Conservation (phyloP, 2,888 invertebrate genomes). For the Caenorhabditis drosophilae region DNA sequence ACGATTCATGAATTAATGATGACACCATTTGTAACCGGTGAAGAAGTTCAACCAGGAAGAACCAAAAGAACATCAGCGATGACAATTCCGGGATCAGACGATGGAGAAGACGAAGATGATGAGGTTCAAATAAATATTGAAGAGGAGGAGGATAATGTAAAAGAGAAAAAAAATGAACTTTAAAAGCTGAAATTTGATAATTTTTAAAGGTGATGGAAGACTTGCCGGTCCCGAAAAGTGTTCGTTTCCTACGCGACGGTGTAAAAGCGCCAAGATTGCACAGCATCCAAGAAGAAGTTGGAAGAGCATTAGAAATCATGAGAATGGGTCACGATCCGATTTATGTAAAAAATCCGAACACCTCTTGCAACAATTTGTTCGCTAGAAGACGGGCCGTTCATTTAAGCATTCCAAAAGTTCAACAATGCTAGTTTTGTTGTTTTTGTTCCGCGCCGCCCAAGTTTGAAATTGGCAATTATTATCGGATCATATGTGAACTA, state of each 20-base stretch:
- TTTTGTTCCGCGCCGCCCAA: too few relatives aligned
- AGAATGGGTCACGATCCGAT: conserved; percentile 59
- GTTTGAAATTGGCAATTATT: too few relatives aligned
- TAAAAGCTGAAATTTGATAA: too few relatives aligned
- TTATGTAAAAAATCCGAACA: conserved; percentile 49
- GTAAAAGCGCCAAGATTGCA: conserved; percentile 63
- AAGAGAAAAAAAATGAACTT: too few relatives aligned
- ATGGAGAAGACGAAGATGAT: conserved; percentile 23
- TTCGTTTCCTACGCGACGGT: conserved; percentile 58
- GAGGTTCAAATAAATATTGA: conserved; percentile 17
- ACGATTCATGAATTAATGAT: conserved; percentile 64
- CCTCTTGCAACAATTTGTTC: conserved; percentile 45
- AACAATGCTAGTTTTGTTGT: conserved; percentile 18
- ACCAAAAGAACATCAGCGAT: conserved; percentile 12
- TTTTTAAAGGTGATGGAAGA: conserved; percentile 36
- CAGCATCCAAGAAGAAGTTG: conserved; percentile 66
- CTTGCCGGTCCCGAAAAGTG: conserved; percentile 49
- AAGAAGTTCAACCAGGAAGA: conserved; percentile 7
- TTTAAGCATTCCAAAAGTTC: conserved; percentile 47
- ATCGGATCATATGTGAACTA: too few relatives aligned
- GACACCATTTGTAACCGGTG: conserved; percentile 53
- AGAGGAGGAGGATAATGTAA: conserved; percentile 28
- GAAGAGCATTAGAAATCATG: conserved; percentile 65
- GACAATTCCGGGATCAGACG: conserved; percentile 35
- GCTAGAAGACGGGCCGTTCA: conserved; percentile 41